These are phyloP conservation scores for Eilema depressum DNA, from an alignment of 2,888 invertebrate genomes.

Conservation along the genomic window DNA sequence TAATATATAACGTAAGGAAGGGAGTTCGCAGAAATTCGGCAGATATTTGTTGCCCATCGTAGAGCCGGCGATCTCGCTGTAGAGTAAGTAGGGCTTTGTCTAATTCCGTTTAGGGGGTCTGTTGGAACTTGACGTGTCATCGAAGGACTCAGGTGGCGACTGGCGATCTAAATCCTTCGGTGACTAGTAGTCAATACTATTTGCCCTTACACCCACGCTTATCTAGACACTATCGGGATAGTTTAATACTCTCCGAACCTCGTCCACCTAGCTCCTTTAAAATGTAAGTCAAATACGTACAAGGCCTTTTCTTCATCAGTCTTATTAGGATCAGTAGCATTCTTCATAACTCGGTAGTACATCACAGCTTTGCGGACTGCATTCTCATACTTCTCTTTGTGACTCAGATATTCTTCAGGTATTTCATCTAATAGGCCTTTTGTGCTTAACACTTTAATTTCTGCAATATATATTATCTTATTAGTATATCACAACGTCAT, in stretches of 20 bases:
- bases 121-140: not conserved
- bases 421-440: slow-evolving; percentile 88
- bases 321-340: slow-evolving; percentile 87
- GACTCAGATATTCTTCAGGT: slow-evolving; percentile 92
- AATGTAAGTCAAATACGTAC: slow-evolving; percentile 78
- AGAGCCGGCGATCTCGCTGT: not conserved
- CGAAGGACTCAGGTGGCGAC: too few relatives aligned
- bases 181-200: not conserved
- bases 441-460: slow-evolving; percentile 76
- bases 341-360: slow-evolving; percentile 88
- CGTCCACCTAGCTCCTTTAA: not conserved
- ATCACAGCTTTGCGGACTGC: slow-evolving; percentile 89
- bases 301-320: slow-evolving; percentile 89
- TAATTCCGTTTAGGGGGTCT: not conserved
- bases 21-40: too few relatives aligned
- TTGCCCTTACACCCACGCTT: not conserved
- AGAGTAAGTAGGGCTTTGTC: too few relatives aligned
- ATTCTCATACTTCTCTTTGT: slow-evolving; percentile 94
- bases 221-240: too few relatives aligned
- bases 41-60: not conserved
- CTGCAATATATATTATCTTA: slow-evolving; percentile 50
- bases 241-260: not conserved
- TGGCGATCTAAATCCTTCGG: too few relatives aligned
- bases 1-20: not conserved
- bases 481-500: not conserved